phyloP scores from a whole-genome alignment of 64 coral and sea anemone genomes.

The Porites australiensis region DNA sequence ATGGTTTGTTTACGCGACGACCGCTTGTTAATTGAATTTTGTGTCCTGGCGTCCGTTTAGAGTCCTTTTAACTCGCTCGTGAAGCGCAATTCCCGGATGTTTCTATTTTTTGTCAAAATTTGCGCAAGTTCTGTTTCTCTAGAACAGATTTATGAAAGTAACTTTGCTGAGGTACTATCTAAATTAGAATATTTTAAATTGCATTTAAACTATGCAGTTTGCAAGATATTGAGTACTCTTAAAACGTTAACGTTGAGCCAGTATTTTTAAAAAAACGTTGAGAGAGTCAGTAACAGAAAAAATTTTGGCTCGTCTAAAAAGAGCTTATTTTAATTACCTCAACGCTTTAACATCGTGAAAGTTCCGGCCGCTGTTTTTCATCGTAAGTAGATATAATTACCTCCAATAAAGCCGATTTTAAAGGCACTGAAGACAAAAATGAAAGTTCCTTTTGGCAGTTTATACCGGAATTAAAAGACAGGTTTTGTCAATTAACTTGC shows the following conservation, averaged over 20 bases:
- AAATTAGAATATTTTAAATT: background rate
- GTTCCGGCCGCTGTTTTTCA: background rate
- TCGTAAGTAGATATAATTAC: background rate
- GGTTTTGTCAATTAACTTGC: background rate
- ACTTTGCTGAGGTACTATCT: background rate
- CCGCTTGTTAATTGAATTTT: conserved; percentile 24
- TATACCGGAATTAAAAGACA: background rate
- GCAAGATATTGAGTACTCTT: background rate
- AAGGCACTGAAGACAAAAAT: background rate
- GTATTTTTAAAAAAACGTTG: too few relatives aligned
- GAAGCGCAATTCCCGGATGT: background rate
- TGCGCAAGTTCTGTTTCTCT: too few relatives aligned
- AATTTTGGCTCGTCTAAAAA: background rate
- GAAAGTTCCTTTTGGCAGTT: background rate
- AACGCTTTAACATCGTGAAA: background rate
- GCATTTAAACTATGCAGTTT: background rate
- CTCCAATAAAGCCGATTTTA: background rate
- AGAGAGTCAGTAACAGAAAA: background rate
- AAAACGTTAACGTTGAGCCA: too few relatives aligned
- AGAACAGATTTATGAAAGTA: too few relatives aligned
- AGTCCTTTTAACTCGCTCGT: background rate
- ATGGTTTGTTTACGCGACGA: conserved; percentile 1
- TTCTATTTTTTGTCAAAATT: background rate
- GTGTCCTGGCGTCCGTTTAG: background rate
- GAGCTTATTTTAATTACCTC: too few relatives aligned